Conservation (phyloP, 1,140 invertebrate species). For the Zophobas atratus region DNA sequence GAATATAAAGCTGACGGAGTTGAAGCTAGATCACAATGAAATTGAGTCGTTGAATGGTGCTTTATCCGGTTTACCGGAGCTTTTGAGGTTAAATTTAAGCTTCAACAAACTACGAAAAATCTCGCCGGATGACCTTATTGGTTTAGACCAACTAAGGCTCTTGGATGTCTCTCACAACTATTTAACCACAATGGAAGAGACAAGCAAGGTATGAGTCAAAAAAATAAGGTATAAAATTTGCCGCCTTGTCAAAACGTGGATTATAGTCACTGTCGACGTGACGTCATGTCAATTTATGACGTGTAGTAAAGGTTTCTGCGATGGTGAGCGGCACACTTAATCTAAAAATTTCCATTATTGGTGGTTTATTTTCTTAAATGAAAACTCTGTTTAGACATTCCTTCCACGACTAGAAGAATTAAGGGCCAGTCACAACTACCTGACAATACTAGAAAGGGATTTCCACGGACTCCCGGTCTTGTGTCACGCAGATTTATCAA, state of each 20-base stretch:
- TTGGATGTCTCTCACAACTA: conserved; percentile 85
- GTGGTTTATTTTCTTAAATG: no score
- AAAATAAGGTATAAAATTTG: neutral
- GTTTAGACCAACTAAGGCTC: conserved; percentile 78
- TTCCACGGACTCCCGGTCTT: conserved; percentile 85
- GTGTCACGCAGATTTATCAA: conserved; percentile 83
- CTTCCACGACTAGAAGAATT: conserved; percentile 82
- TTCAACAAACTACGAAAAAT: conserved; percentile 81
- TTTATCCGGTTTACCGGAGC: conserved; percentile 79
- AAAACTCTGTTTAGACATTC: conserved; percentile 74
- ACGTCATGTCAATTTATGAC: no score
- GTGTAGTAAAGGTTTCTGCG: no score
- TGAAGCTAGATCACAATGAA: conserved; percentile 81
- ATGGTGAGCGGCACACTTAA: no score
- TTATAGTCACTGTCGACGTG: neutral
- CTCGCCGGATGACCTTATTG: conserved; percentile 81
- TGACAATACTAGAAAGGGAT: conserved; percentile 80
- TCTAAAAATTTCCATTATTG: no score
- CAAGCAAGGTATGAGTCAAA: conserved; percentile 77
- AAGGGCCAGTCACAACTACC: conserved; percentile 81
- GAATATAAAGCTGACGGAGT: conserved; percentile 78
- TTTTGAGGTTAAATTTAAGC: conserved; percentile 81
- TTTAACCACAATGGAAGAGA: conserved; percentile 82
- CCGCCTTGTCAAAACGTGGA: neutral
- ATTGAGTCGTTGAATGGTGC: conserved; percentile 80